These are phyloP conservation scores for Gallirallus australis DNA, from an alignment of 2,797 vertebrate genomes.

Conservation along the genomic window DNA sequence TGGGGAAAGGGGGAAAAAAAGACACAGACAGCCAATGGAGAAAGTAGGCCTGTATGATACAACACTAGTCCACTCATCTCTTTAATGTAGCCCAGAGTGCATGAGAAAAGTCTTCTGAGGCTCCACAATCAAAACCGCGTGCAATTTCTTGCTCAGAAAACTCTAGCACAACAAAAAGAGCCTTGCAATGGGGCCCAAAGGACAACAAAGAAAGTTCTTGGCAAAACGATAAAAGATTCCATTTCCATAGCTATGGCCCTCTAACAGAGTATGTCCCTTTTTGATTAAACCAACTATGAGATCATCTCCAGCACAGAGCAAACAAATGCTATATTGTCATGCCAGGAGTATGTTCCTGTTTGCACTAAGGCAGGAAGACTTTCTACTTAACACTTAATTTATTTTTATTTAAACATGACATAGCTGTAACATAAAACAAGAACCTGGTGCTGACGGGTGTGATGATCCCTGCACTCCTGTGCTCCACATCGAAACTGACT, in stretches of 20 bases:
- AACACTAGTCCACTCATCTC: neutral
- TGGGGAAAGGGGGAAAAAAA: neutral
- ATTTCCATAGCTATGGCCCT: constrained; percentile 39
- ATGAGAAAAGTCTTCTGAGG: constrained; percentile 20
- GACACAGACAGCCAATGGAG: neutral
- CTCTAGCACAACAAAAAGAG: neutral
- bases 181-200: constrained; percentile 48
- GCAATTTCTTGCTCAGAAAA: constrained; percentile 34
- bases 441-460: constrained; percentile 5
- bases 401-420: constrained; percentile 59
- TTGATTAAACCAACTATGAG: constrained; percentile 63
- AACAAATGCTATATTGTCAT: constrained; percentile 35
- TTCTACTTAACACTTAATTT: constrained; percentile 56
- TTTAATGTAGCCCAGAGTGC: neutral
- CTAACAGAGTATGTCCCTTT: constrained; percentile 6
- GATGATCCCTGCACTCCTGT: neutral
- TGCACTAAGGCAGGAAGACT: constrained; percentile 43
- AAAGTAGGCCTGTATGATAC: neutral
- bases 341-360: constrained; percentile 53
- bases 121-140: neutral
- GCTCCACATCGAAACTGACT: neutral
- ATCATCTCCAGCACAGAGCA: constrained; percentile 43
- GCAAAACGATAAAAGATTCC: constrained; percentile 26
- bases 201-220: constrained; percentile 49
- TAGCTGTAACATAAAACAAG: constrained; percentile 27